A percentile compares a stretch with the other conserved stretches of the same genome.
These are phyloP conservation scores for Pteria penguin DNA, from an alignment of 2,888 invertebrate genomes.

Conservation along the genomic window DNA sequence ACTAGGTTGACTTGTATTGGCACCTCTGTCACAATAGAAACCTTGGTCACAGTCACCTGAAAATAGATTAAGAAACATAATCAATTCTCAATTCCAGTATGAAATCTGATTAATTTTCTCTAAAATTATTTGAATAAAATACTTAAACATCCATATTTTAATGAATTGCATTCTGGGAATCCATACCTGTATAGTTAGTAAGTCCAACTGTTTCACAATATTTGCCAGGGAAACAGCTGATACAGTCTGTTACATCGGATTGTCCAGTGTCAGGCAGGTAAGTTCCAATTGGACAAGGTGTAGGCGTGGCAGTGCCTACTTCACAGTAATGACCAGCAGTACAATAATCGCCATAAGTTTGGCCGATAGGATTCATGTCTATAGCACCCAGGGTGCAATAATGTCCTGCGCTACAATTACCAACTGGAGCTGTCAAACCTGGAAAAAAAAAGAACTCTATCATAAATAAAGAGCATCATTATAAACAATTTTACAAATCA, in stretches of 20 bases:
- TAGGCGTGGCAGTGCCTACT: slow-evolving; percentile 68
- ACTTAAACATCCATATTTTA: not conserved
- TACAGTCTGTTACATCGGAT: slow-evolving; percentile 59
- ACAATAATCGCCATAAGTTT: slow-evolving; percentile 73
- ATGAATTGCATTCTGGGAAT: not conserved
- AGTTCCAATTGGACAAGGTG: slow-evolving; percentile 74
- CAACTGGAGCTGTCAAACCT: slow-evolving; percentile 69
- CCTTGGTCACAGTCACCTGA: slow-evolving; percentile 71
- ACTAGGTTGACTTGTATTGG: slow-evolving; percentile 68
- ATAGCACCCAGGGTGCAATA: slow-evolving; percentile 67
- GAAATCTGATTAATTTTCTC: not conserved
- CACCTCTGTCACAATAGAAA: slow-evolving; percentile 69
- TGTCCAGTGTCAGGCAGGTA: slow-evolving; percentile 66
- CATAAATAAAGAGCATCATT: too few species aligned
- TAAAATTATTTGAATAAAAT: too few species aligned
- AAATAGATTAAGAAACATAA: not conserved
- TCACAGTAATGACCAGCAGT: slow-evolving; percentile 75
- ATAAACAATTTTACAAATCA: too few species aligned
- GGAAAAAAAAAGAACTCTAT: too few species aligned
- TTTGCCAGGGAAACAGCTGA: slow-evolving; percentile 74
- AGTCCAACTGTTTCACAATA: slow-evolving; percentile 72
- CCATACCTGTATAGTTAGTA: slow-evolving; percentile 72
- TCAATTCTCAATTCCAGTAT: not conserved
- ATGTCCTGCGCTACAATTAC: slow-evolving; percentile 70
- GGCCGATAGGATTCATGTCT: slow-evolving; percentile 56